Evolutionary conservation across 2,888 invertebrate genomes (phyloP).

Genomic region (Agrochola circellaris): DNA sequence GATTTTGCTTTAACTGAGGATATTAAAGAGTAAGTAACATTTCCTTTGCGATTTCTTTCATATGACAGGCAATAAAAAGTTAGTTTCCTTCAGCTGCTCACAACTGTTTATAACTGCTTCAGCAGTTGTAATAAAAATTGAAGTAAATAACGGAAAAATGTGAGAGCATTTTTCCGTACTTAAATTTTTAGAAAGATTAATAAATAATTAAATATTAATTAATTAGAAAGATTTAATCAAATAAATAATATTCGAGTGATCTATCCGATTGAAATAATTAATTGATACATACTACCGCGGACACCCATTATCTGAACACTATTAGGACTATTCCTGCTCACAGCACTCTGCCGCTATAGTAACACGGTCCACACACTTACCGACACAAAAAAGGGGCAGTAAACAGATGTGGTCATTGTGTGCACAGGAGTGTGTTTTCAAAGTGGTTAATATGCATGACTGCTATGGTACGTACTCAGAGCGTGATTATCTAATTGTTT

Average conservation of each 20-base stretch:
- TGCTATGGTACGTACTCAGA: neutral
- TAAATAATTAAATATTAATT: too few relatives aligned
- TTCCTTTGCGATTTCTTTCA: neutral
- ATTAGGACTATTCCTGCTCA: too few relatives aligned
- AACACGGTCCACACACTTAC: too few relatives aligned
- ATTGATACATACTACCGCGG: neutral
- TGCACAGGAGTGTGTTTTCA: too few relatives aligned
- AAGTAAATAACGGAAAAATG: neutral
- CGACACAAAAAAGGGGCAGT: too few relatives aligned
- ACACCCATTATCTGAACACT: too few relatives aligned
- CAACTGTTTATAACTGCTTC: neutral
- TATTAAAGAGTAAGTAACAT: conserved; percentile 91
- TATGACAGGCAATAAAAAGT: too few relatives aligned
- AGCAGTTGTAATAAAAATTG: too few relatives aligned
- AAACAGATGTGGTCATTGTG: too few relatives aligned
- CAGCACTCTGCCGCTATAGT: too few relatives aligned
- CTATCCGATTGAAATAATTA: neutral
- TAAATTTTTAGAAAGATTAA: neutral
- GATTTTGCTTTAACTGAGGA: conserved; percentile 92
- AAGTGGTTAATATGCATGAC: too few relatives aligned
- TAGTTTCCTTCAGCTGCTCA: neutral
- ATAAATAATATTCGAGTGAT: neutral
- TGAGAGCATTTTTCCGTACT: too few relatives aligned
- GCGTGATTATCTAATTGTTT: neutral
- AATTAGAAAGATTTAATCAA: neutral